phyloP scores from a whole-genome alignment of 2,888 invertebrate species.

The Stenoptilia bipunctidactyla region DNA sequence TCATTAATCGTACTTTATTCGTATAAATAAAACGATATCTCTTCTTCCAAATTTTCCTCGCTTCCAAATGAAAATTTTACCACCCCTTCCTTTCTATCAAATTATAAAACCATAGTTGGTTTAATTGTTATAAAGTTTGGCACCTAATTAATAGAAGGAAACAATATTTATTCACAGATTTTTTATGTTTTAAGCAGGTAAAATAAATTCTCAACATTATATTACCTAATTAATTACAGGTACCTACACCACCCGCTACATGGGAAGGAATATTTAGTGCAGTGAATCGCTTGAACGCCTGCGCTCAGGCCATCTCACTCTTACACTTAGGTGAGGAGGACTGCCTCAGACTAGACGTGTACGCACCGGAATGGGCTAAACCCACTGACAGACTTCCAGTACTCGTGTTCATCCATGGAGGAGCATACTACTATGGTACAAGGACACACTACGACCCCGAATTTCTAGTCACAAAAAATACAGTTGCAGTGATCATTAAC shows the following conservation, averaged over 20 bases:
- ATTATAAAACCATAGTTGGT: no score
- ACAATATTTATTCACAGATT: no score
- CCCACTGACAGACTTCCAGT: slow-evolving; percentile 33
- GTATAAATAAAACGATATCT: no score
- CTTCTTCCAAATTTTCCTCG: no score
- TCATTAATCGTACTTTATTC: no score
- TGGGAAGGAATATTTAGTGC: slow-evolving; percentile 44
- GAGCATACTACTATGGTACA: slow-evolving; percentile 52
- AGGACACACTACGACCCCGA: slow-evolving; percentile 53
- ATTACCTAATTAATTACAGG: slow-evolving; percentile 26
- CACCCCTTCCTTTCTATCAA: no score
- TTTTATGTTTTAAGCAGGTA: no score
- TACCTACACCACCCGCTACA: slow-evolving; percentile 30
- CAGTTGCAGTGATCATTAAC: slow-evolving; percentile 43
- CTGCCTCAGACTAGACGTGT: slow-evolving; percentile 48
- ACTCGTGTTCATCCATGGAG: slow-evolving; percentile 52
- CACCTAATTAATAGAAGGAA: no score
- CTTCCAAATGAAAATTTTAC: no score
- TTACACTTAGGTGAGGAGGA: slow-evolving; percentile 40
- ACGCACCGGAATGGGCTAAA: slow-evolving; percentile 27
- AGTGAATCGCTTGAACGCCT: slow-evolving; percentile 29
- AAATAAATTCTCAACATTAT: no score
- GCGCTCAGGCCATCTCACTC: slow-evolving; percentile 35
- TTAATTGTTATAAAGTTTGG: no score
- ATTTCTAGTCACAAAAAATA: slow-evolving; percentile 44